Percentiles rank a stretch among this genome's conserved stretches.
Evolutionary conservation across 1,140 invertebrate genomes (phyloP).

Genomic region (Trachymyrmex cornetzi): DNA sequence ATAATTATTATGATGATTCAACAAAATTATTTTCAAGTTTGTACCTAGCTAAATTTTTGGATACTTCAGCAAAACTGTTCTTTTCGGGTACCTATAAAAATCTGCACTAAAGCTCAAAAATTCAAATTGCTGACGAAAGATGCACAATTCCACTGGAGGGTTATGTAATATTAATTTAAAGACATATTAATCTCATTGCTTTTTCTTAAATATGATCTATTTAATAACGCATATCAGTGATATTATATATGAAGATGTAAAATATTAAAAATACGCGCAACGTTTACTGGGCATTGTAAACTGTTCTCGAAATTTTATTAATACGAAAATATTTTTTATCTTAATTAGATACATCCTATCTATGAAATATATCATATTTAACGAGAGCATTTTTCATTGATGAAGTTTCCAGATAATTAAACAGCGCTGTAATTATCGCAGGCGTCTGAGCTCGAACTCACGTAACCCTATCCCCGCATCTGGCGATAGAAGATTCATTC

Average conservation of each 20-base stretch:
- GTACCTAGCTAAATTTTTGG: too few relatives aligned
- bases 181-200: background rate
- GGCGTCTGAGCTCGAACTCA: conserved; percentile 36
- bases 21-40: too few relatives aligned
- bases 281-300: background rate
- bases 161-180: conserved; percentile 1
- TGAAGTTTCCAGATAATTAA: conserved; percentile 62
- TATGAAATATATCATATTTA: conserved; percentile 36
- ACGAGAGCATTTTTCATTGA: conserved; percentile 37
- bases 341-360: conserved; percentile 42
- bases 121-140: too few relatives aligned
- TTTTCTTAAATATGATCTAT: background rate
- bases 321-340: conserved; percentile 17
- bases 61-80: too few relatives aligned
- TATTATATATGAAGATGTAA: background rate
- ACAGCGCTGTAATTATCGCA: conserved; percentile 52
- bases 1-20: too few relatives aligned
- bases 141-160: too few relatives aligned
- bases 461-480: background rate
- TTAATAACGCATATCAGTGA: background rate
- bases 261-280: background rate
- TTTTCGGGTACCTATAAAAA: too few relatives aligned
- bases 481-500: conserved; percentile 20
- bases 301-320: conserved; percentile 17
- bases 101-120: too few relatives aligned